Conservation (phyloP, 2,797 vertebrate species). For the Ptychobarbus kaznakovi region DNA sequence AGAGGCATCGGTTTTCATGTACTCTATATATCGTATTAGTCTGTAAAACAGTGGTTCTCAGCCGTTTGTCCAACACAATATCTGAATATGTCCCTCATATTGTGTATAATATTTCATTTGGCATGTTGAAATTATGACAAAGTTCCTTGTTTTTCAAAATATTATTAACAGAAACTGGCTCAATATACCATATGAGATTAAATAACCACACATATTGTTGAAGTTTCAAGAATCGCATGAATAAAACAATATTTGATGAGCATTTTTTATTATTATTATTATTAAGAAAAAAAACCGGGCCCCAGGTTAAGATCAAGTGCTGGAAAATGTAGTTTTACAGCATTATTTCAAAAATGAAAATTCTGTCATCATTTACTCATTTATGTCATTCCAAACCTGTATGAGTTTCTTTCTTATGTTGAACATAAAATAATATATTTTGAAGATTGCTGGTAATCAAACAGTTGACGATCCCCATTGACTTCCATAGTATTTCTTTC, state of each 20-base stretch:
- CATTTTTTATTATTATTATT: too few species aligned
- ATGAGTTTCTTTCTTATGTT: background rate
- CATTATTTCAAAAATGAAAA: background rate
- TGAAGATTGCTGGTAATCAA: background rate
- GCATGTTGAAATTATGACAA: background rate
- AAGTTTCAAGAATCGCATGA: too few species aligned
- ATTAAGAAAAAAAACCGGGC: too few species aligned
- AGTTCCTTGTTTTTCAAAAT: background rate
- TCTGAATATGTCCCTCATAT: background rate
- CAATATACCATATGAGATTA: background rate
- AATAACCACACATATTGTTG: too few species aligned
- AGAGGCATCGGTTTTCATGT: background rate
- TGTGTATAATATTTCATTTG: background rate
- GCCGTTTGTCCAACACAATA: background rate
- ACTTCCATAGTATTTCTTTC: background rate
- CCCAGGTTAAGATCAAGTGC: background rate
- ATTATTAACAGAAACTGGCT: background rate
- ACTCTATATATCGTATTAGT: background rate
- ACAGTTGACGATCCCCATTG: background rate
- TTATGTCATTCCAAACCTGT: background rate
- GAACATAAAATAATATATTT: background rate
- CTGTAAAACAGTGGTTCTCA: background rate
- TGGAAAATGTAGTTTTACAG: background rate
- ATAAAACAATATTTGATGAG: background rate
- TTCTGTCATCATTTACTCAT: background rate